These are phyloP conservation scores for Mythimna pallens DNA, from an alignment of 2,888 invertebrate genomes.

Conservation along the genomic window DNA sequence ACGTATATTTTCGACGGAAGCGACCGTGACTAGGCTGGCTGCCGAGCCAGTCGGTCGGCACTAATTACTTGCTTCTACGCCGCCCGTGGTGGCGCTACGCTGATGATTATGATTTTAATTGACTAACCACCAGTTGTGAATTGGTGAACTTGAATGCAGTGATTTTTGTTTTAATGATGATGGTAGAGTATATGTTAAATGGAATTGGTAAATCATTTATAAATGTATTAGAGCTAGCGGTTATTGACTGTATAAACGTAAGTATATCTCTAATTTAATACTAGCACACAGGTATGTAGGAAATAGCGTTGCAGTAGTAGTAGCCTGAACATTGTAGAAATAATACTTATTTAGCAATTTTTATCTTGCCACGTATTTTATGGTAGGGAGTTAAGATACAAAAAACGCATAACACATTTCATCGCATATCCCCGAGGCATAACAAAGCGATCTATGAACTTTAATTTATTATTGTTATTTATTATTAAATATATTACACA, in stretches of 20 bases:
- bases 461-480: no score
- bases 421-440: no score
- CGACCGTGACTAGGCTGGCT: constrained; percentile 59
- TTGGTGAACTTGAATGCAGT: constrained; percentile 47
- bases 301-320: no score
- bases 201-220: neutral
- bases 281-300: no score
- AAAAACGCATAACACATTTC: no score
- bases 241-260: neutral
- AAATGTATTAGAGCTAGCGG: neutral
- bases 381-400: no score
- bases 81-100: constrained; percentile 61
- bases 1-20: constrained; percentile 66
- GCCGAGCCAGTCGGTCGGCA: constrained; percentile 59
- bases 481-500: no score
- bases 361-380: no score
- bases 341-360: no score
- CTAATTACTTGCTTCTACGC: constrained; percentile 59
- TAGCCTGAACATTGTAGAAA: no score
- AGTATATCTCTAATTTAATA: no score
- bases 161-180: constrained; percentile 50
- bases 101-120: constrained; percentile 64
- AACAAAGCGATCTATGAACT: no score
- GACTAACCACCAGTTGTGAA: constrained; percentile 58
- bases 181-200: constrained; percentile 6